A percentile compares a stretch with the other conserved stretches of the same genome.
Conservation (phyloP, 2,888 invertebrate species). For the Thymelicus sylvestris region DNA sequence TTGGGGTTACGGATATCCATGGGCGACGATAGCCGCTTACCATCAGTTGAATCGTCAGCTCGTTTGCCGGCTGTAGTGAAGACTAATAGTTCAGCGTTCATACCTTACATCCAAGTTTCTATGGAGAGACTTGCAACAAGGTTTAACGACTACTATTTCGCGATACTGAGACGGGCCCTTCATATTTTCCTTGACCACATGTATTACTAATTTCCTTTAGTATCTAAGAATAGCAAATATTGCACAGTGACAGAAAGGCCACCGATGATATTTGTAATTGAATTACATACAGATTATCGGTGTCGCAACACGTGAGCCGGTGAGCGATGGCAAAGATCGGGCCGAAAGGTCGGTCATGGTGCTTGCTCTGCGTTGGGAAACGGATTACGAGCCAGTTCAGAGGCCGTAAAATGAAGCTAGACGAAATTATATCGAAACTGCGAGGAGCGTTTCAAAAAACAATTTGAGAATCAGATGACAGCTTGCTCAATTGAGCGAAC, state of each 20-base stretch:
- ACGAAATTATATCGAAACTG: conserved; percentile 44
- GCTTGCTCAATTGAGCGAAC: conserved; percentile 20
- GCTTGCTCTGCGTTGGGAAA: conserved; percentile 48
- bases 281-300: conserved; percentile 22
- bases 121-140: too few relatives aligned
- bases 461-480: conserved; percentile 22
- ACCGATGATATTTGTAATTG: conserved; percentile 11
- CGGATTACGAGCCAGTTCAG: conserved; percentile 43
- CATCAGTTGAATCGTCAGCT: too few relatives aligned
- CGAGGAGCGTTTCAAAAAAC: conserved; percentile 36
- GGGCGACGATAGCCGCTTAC: too few relatives aligned
- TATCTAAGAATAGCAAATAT: background rate
- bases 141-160: too few relatives aligned
- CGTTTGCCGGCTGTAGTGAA: too few relatives aligned
- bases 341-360: conserved; percentile 53
- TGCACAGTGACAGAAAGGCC: background rate
- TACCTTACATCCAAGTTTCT: too few relatives aligned
- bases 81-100: too few relatives aligned
- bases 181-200: too few relatives aligned
- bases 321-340: conserved; percentile 22
- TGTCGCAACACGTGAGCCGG: conserved; percentile 29
- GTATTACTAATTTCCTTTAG: too few relatives aligned
- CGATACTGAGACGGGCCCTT: too few relatives aligned
- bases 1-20: too few relatives aligned
- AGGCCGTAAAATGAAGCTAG: conserved; percentile 54